Evolutionary conservation across 2,113 vertebrate genomes (phyloP).

Genomic region (Rhegmatorhina hoffmannsi): DNA sequence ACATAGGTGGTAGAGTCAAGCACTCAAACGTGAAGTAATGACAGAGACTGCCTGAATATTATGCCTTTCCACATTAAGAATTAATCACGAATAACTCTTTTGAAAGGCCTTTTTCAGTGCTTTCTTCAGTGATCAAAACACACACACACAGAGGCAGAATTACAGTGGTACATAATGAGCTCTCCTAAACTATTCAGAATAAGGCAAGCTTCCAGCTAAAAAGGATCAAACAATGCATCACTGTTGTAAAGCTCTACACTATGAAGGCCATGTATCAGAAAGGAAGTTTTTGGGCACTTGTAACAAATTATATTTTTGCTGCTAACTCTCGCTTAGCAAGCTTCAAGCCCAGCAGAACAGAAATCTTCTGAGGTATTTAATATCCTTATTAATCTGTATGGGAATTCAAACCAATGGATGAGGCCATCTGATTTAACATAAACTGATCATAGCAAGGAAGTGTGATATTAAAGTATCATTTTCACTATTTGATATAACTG

Average conservation of each 20-base stretch:
- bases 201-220: not conserved
- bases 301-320: not conserved
- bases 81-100: not conserved
- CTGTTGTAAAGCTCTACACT: not conserved
- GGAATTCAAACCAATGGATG: not conserved
- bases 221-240: not conserved
- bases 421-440: not conserved
- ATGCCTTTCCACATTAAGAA: not conserved
- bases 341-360: not conserved
- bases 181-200: not conserved
- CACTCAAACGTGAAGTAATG: not conserved
- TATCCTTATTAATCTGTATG: not conserved
- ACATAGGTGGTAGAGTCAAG: not conserved
- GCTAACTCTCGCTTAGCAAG: not conserved
- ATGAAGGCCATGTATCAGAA: not conserved
- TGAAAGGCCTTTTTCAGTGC: not conserved
- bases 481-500: not conserved
- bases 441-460: not conserved
- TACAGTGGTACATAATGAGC: not conserved
- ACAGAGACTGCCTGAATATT: not conserved
- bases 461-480: not conserved
- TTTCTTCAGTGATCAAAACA: slow-evolving; percentile 25
- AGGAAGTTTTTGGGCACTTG: not conserved
- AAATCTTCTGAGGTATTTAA: not conserved
- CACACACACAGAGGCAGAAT: not conserved